A percentile compares a stretch with the other conserved stretches of the same genome.
phyloP scores from a whole-genome alignment of 2,888 invertebrate species.

The Machimus rusticus region DNA sequence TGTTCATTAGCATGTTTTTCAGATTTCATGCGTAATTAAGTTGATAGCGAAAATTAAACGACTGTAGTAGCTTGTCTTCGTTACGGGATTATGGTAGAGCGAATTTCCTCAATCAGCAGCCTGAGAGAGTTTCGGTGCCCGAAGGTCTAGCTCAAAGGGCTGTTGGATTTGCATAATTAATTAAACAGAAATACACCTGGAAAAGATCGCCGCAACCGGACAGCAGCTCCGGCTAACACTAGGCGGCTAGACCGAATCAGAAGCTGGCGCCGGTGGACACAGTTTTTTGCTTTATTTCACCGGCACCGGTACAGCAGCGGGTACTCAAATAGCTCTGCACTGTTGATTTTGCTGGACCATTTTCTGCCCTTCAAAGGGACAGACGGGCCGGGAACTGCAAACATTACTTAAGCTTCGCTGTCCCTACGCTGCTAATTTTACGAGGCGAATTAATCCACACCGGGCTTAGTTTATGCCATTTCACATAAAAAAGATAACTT shows the following conservation, averaged over 20 bases:
- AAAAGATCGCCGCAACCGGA: neutral
- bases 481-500: neutral
- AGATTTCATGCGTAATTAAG: conserved; percentile 18
- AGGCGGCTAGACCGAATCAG: neutral
- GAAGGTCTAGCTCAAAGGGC: neutral
- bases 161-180: conserved; percentile 16
- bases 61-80: neutral
- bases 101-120: conserved; percentile 5
- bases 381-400: neutral
- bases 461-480: neutral
- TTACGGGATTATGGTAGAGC: neutral
- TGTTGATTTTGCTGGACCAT: conserved; percentile 12
- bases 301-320: neutral
- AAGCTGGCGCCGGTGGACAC: neutral
- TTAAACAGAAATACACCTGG: conserved; percentile 23
- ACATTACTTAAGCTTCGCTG: conserved; percentile 9
- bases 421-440: neutral
- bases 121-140: neutral
- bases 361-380: conserved; percentile 9
- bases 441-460: neutral
- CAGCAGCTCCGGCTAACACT: neutral
- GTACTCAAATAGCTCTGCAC: neutral
- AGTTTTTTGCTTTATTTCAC: neutral
- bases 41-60: conserved; percentile 1
- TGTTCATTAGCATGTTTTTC: conserved; percentile 28